phyloP scores from a whole-genome alignment of 2,113 vertebrate genomes.

The Percopsis transmontana region DNA sequence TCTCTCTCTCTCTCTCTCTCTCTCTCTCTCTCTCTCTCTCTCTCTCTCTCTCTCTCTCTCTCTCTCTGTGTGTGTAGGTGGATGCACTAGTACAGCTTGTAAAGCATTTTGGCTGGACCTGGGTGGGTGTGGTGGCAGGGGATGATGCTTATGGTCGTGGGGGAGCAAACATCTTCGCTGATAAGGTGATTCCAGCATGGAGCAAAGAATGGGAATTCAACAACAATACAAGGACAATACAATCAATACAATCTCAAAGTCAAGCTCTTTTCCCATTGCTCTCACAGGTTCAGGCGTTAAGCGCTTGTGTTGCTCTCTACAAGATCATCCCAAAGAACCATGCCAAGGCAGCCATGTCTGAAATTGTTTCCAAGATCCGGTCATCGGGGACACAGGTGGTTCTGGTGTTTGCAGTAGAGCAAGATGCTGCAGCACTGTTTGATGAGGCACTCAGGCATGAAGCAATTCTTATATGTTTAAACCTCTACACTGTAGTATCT shows the following conservation, averaged over 20 bases:
- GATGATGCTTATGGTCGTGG: conserved; percentile 79
- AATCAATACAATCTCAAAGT: not conserved
- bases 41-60: not conserved
- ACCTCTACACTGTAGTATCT: not conserved
- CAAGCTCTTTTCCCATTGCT: not conserved
- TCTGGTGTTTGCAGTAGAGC: conserved; percentile 81
- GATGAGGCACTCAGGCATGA: conserved; percentile 66
- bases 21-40: not conserved
- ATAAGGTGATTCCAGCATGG: conserved; percentile 49
- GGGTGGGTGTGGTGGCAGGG: conserved; percentile 80
- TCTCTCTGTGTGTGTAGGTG: conserved; percentile 60
- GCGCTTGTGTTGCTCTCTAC: conserved; percentile 74
- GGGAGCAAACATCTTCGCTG: conserved; percentile 76
- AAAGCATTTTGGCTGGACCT: conserved; percentile 80
- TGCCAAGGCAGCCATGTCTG: conserved; percentile 56
- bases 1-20: conserved; percentile 5
- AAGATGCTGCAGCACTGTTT: conserved; percentile 76
- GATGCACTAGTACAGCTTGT: conserved; percentile 78
- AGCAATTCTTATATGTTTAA: not conserved
- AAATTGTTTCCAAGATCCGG: conserved; percentile 71
- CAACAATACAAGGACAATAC: not conserved
- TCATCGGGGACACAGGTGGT: conserved; percentile 72
- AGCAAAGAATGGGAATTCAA: not conserved
- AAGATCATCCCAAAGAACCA: conserved; percentile 79
- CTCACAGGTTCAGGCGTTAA: conserved; percentile 61